Evolutionary conservation across 64 coral and sea anemone genomes (phyloP), one percentile per base, ranked within the genome.

Genomic region (Porites australiensis): DNA sequence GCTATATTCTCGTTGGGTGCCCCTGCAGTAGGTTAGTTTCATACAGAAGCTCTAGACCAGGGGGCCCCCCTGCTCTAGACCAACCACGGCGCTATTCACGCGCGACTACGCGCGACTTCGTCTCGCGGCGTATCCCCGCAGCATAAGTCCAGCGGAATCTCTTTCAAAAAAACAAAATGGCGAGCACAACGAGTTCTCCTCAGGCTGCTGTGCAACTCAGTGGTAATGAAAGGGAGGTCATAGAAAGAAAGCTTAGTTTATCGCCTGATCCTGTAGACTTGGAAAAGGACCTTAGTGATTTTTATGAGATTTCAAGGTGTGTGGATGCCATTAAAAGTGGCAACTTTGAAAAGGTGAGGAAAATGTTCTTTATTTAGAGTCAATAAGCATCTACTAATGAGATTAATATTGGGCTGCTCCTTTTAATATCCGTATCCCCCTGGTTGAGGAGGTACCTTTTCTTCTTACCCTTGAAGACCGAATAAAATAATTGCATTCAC

Each of bases 271-370:
- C 72, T 58, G 45, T 77, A 61, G 46, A 15, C 69, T 69, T 43
- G 3, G 55, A 83, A 18, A 86, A 77, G 65, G 67, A 68, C 20
- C 63, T 94, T 13, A 71, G 60, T 2, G 82, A 94, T 47, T 87
- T 94, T 78, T 96, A 96, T 74, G 95, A 96, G 45, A 90, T 96
- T 27, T 64, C 86, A 53, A 87, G 79, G 45, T 93, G 90, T 57
- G 61, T 73, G 54, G 57, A 87, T 60, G 57, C 91, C 44, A 91
- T 96, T 62, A 75, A 50, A 64, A 88, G 81, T 50, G 57, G 55
- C 63, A 74, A 81, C 22, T 96, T 89, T 82, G 45, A 87, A n/a
- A 96, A 96, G 80, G 95, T 96, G 46, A 86, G 70, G 21, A 67
- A 4, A 16, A 79, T 2, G 8, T 37, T 37, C 70, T 72, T 72